These are phyloP conservation scores for Octodon degus DNA, from an alignment of 2,113 vertebrate genomes.

Conservation along the genomic window DNA sequence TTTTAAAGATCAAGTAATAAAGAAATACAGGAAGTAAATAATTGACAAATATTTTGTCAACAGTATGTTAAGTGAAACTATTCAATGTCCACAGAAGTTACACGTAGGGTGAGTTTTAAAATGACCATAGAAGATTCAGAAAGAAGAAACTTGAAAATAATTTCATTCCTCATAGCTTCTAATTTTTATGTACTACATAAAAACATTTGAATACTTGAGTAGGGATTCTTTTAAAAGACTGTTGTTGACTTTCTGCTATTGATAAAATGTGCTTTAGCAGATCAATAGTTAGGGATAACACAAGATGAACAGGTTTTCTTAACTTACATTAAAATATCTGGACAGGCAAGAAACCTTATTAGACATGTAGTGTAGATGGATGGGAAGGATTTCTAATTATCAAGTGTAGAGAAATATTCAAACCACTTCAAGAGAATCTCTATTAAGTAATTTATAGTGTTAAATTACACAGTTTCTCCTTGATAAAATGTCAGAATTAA, in stretches of 20 bases:
- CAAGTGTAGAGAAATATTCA: not conserved
- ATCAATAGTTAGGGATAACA: not conserved
- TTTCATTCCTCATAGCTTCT: conserved; percentile 14
- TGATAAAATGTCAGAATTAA: not conserved
- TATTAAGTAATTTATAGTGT: conserved; percentile 10
- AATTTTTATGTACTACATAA: not conserved
- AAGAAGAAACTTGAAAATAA: conserved; percentile 17
- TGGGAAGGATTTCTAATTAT: not conserved
- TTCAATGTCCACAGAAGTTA: not conserved
- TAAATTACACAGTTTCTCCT: not conserved
- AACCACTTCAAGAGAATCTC: not conserved
- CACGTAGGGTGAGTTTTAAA: not conserved
- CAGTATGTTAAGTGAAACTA: not conserved
- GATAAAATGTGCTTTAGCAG: not conserved
- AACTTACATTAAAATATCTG: conserved; percentile 3
- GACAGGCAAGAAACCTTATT: conserved; percentile 17
- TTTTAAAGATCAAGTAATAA: conserved; percentile 45
- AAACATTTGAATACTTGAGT: not conserved
- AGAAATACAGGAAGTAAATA: conserved; percentile 11
- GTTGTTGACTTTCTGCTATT: not conserved
- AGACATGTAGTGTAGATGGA: not conserved
- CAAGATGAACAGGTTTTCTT: not conserved
- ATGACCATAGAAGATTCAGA: conserved; percentile 11
- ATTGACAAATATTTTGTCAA: not conserved
- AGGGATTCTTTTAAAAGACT: not conserved